Base-by-base conservation (phyloP, 2,797 vertebrate species). In the Melanotaenia nigrans region DNA sequence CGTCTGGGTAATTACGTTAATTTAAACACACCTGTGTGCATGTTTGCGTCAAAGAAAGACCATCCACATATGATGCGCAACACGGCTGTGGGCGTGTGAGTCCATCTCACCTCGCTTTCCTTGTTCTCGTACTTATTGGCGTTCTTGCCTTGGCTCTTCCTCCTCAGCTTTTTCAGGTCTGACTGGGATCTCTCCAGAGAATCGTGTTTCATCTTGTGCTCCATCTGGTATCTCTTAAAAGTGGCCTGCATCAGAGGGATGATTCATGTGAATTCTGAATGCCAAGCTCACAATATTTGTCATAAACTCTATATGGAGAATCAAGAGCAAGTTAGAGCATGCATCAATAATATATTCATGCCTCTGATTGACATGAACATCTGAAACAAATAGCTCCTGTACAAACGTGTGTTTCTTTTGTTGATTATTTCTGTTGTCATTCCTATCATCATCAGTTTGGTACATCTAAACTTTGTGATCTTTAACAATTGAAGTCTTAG, bases 71-170 rank as follows among this genome's bases (percentile, higher is more conserved):
- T 47, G 16, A 47, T 59, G 68, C 14, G 60, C 71, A 58, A 22
- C 5, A 1, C 49, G 71, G 58, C 49, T 22, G 35, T 47, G 22
- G 6, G 42, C 14, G 72, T 51, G 51, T 0, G 2, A 2, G 7
- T 54, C 65, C 2, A 1, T n/a, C 95, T 92, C 73, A 99, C 97
- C 96, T 99, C 97, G 1, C 92, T 95, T 92, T 99, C 97, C 86
- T 96, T 98, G 86, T 91, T 94, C 68, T 98, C 97, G 0, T 98
- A 99, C 88, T 99, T 99, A 8, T 83, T 90, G 4, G 96, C 95
- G 3, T 98, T 98, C 80, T 96, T 95, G 71, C 97, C 97, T 92
- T 99, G 97, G 89, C 96, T 98, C 95, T 99, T 99, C 78, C 97
- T 95, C 85, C 95, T 87, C 83, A 99, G 96, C 90, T 97, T 99